Evolutionary conservation across 2,888 invertebrate genomes (phyloP).

Genomic region (Platypus cylindrus): DNA sequence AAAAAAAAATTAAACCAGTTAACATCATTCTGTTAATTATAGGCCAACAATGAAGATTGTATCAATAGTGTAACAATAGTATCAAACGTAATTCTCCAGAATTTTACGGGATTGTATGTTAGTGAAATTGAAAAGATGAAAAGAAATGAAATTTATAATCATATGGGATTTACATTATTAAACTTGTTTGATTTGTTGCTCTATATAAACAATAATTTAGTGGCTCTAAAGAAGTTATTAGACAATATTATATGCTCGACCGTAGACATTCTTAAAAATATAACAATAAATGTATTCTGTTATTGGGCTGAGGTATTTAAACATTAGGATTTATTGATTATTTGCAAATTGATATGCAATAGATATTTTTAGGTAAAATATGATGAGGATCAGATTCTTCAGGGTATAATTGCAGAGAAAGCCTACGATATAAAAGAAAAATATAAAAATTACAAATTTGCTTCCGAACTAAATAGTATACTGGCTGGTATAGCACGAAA

Average conservation of each 20-base stretch:
- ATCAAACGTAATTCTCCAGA: constrained; percentile 21
- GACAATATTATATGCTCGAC: constrained; percentile 21
- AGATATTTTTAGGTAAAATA: constrained; percentile 21
- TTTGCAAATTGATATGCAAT: constrained; percentile 2
- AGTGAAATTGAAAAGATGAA: constrained; percentile 21
- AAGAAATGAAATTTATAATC: constrained; percentile 21
- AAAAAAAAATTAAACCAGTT: neutral
- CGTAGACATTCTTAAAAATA: constrained; percentile 21
- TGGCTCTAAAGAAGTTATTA: constrained; percentile 19
- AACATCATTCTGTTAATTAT: neutral
- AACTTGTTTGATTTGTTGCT: constrained; percentile 25
- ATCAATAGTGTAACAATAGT: constrained; percentile 19
- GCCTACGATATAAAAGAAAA: constrained; percentile 28
- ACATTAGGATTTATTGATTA: constrained; percentile 2
- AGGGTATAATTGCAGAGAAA: constrained; percentile 24
- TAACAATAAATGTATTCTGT: constrained; percentile 29
- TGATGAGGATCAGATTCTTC: constrained; percentile 24
- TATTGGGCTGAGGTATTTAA: constrained; percentile 30
- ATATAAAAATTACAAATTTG: constrained; percentile 24
- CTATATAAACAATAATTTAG: constrained; percentile 16
- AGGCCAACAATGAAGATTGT: constrained; percentile 20
- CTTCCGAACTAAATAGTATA: constrained; percentile 25
- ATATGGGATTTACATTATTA: constrained; percentile 26
- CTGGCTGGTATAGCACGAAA: constrained; percentile 27
- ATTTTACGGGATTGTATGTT: constrained; percentile 20